Evolutionary conservation across 2,888 invertebrate species (phyloP).

Genomic region (Coleophora deauratella): DNA sequence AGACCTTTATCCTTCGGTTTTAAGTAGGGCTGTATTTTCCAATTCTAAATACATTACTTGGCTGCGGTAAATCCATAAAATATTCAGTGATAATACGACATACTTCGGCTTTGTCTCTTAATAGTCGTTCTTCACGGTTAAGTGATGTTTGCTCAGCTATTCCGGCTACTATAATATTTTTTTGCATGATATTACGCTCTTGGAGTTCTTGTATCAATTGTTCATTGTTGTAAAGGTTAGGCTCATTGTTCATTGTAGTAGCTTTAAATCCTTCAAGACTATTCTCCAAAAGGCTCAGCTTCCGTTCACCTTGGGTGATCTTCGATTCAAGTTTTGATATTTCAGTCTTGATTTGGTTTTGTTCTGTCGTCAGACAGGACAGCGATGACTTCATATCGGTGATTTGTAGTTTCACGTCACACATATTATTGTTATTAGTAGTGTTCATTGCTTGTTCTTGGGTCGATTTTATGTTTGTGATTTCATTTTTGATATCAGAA

Average conservation of each 20-base stretch:
- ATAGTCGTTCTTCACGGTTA: neutral
- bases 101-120: conserved; percentile 2
- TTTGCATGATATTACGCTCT: conserved; percentile 2
- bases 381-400: conserved; percentile 9
- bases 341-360: conserved; percentile 8
- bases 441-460: conserved; percentile 6
- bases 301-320: conserved; percentile 4
- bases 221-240: conserved; percentile 1
- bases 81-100: neutral
- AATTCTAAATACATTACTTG: conserved; percentile 8
- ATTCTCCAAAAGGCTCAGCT: conserved; percentile 3
- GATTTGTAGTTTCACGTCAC: neutral
- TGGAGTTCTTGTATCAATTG: conserved; percentile 2
- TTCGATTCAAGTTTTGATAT: conserved; percentile 2
- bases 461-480: conserved; percentile 10
- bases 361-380: conserved; percentile 3
- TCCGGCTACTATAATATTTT: conserved; percentile 2
- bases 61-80: conserved; percentile 4
- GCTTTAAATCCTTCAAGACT: conserved; percentile 4
- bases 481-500: conserved; percentile 11
- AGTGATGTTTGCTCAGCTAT: conserved; percentile 1
- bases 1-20: conserved; percentile 10
- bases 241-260: neutral
- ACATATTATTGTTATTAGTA: conserved; percentile 7
- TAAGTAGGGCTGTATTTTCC: conserved; percentile 11